Percentiles rank a stretch among this genome's conserved stretches.
phyloP scores from a whole-genome alignment of 2,888 invertebrate species.

The Agrochola circellaris region DNA sequence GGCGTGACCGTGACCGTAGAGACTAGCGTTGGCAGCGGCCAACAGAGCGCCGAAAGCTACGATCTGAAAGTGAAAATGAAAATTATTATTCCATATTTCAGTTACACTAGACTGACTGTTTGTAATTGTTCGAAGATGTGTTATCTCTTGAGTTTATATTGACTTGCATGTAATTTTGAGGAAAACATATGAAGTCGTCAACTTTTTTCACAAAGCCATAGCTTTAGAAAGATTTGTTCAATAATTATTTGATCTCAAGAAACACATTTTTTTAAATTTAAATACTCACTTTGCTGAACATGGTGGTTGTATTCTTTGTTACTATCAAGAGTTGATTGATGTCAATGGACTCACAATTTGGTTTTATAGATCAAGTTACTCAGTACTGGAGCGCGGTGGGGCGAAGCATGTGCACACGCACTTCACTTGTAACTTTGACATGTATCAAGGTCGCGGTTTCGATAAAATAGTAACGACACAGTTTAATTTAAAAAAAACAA shows the following conservation, averaged over 20 bases:
- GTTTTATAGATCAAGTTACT: conserved; percentile 65
- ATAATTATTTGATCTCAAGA: background rate
- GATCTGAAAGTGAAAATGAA: conserved; percentile 44
- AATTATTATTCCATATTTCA: no score
- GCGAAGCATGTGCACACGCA: conserved; percentile 48
- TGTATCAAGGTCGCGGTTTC: conserved; percentile 39
- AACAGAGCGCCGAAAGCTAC: conserved; percentile 69
- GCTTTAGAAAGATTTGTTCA: no score
- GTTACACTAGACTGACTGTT: no score
- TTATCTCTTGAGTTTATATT: no score
- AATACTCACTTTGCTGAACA: conserved; percentile 73
- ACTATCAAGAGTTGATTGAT: conserved; percentile 68
- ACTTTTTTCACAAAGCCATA: no score
- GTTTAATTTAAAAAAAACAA: conserved; percentile 19
- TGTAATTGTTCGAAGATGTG: no score
- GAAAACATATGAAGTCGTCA: no score
- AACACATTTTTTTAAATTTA: background rate
- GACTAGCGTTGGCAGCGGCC: conserved; percentile 76
- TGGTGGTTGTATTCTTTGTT: conserved; percentile 61
- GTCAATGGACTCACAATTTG: conserved; percentile 54
- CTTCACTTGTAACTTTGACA: conserved; percentile 50
- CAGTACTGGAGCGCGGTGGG: conserved; percentile 59
- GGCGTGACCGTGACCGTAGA: conserved; percentile 65
- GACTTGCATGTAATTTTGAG: no score
- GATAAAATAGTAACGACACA: conserved; percentile 18